Evolutionary conservation across 1,140 invertebrate species (phyloP), one percentile per base, ranked within the genome.

Genomic region (Papilio aristodemus): DNA sequence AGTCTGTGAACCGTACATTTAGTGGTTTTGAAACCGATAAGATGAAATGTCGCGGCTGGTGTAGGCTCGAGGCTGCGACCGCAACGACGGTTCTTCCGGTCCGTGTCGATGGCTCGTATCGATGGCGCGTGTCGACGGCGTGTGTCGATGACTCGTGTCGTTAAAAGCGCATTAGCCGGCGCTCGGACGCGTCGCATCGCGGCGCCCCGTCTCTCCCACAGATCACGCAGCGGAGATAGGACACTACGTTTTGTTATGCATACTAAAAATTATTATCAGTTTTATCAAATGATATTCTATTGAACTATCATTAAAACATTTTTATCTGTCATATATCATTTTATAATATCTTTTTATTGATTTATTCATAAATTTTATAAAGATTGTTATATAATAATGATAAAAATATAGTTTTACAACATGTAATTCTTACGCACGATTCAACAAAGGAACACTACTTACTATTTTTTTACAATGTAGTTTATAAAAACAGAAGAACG

Each of bases 161-260:
- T 84, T 84, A 83, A 82, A 82, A 81, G 79, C 80, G 71, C 82
- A 81, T 84, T 84, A 84, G 76, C 75, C 66, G 72, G 60, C 70
- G 46, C 46, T 54, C 71, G 76, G 63, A 71, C 66, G 67, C 11
- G 60, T 14, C 46, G 67, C 59, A 58, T 41, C 66, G 74, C 43
- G 69, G 66, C 68, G 64, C 58, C 69, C 19, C 22, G 17, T 32
- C 57, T 41, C 57, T 41, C 22, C 9, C 71, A 67, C 54, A 73
- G 60, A 70, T 41, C 25, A 64, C 17, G 38, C 19, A 11, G 22
- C 60, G 11, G 19, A 60, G 59, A 60, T 14, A 5, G 59, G 36
- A 17, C 59, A 36, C 32, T 37, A 14, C 14, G 13, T 60, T 60
- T 14, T 17, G 25, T 60, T 36, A 37, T 39, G 22, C 19, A 19